Evolutionary conservation across 2,888 invertebrate genomes (phyloP).

Genomic region (Teinopalpus imperialis): DNA sequence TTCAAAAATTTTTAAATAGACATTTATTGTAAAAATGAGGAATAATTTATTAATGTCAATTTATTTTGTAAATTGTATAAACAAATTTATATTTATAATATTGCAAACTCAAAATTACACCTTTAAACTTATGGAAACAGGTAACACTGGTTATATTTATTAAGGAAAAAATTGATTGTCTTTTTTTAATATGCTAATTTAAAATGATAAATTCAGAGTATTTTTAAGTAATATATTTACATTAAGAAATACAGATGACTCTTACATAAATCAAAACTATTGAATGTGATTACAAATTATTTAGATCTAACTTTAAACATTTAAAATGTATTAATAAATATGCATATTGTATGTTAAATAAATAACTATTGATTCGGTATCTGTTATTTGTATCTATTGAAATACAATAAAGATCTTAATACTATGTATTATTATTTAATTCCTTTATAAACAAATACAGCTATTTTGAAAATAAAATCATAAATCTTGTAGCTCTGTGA

Average conservation of each 20-base stretch:
- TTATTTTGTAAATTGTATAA: no score
- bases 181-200: no score
- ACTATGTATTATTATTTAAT: slow-evolving; percentile 35
- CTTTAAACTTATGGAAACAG: no score
- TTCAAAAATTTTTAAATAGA: no score
- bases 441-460: slow-evolving; percentile 11
- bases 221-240: slow-evolving; percentile 36
- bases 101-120: no score
- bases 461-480: not conserved
- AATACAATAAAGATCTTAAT: slow-evolving; percentile 52
- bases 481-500: not conserved
- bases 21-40: no score
- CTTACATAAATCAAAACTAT: slow-evolving; percentile 27
- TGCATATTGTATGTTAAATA: slow-evolving; percentile 42
- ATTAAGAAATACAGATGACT: slow-evolving; percentile 32
- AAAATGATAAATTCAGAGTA: slow-evolving; percentile 18
- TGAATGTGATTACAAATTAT: slow-evolving; percentile 22
- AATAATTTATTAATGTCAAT: no score
- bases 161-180: no score
- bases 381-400: slow-evolving; percentile 52
- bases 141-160: no score
- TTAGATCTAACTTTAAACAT: slow-evolving; percentile 12
- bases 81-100: no score
- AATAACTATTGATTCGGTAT: slow-evolving; percentile 59
- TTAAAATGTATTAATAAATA: slow-evolving; percentile 19